Base-by-base conservation (phyloP, 2,888 invertebrate species). In the Odontothrips loti region DNA sequence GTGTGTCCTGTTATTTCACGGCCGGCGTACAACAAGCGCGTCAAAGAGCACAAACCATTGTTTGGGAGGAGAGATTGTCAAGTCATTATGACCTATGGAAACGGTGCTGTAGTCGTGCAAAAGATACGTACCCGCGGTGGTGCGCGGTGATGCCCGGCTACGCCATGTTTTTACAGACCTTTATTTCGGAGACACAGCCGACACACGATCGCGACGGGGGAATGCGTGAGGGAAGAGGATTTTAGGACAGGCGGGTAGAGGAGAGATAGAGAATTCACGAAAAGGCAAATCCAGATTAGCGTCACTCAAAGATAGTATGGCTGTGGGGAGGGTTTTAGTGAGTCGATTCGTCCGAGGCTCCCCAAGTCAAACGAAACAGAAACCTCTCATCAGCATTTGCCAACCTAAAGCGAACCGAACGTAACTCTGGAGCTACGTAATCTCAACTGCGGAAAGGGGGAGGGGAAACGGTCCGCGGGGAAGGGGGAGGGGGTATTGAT, bases 251-350 rank as follows among this genome's bases (percentile, higher is more conserved):
- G 68, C 11, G 68, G 27, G 68, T 9, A 8, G 27, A 27, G 68
- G 10, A 10, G 68, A 27, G 27, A 58, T 58, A 17, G 58, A 27
- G 68, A 75, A 75, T 75, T 75, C 68, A 12, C 68, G 68, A 75
- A 75, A 75, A 27, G 68, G 68, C 68, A 75, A 75, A 75, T 75
- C 68, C 68, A 75, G 68, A 75, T 75, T 75, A 75, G 27, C 27
- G 68, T 75, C 68, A 75, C 68, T 75, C 68, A 75, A 75, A 75
- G 68, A 75, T 75, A 75, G 68, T 75, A 75, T 75, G 68, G 68
- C 27, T n/a, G 68, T 9, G 58, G 58, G 68, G 68, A 27, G 68
- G 68, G 68, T 75, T 75, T 75, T 75, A 75, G 68, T 75, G 68
- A 75, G 68, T 75, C 68, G 68, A 75, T 75, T 75, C 68, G 68